Conservation (phyloP, 2,888 invertebrate species). For the Scaptomyza polygonia region DNA sequence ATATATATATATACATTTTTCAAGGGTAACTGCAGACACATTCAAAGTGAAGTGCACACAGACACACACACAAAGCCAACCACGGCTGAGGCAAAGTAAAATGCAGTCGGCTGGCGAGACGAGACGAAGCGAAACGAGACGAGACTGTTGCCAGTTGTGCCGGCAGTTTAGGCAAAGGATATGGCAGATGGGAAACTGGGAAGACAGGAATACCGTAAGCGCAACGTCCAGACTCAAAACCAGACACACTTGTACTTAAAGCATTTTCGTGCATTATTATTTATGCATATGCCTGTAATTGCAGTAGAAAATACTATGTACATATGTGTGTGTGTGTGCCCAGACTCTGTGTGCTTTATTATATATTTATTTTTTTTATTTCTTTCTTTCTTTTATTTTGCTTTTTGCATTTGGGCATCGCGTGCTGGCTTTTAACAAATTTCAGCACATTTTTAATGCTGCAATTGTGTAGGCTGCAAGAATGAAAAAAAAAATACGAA, state of each 20-base stretch:
- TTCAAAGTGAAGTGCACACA: slow-evolving; percentile 70
- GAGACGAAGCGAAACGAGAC: slow-evolving; percentile 23
- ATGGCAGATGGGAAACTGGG: slow-evolving; percentile 3
- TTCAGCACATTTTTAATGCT: slow-evolving; percentile 67
- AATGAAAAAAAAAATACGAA: not conserved
- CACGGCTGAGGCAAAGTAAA: slow-evolving; percentile 3
- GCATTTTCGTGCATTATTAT: slow-evolving; percentile 79
- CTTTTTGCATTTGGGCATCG: slow-evolving; percentile 49
- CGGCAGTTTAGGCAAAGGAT: not conserved
- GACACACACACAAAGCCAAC: slow-evolving; percentile 42
- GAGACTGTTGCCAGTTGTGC: slow-evolving; percentile 52
- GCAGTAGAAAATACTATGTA: slow-evolving; percentile 44
- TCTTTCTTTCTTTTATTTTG: not conserved
- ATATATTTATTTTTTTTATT: slow-evolving; percentile 5
- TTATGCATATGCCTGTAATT: slow-evolving; percentile 79
- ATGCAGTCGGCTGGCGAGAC: slow-evolving; percentile 18
- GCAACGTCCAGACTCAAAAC: slow-evolving; percentile 6
- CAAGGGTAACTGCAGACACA: slow-evolving; percentile 80
- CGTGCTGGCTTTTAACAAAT: slow-evolving; percentile 55
- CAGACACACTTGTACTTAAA: slow-evolving; percentile 60
- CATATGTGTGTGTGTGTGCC: slow-evolving; percentile 49
- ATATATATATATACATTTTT: slow-evolving; percentile 51
- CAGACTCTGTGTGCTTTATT: slow-evolving; percentile 51
- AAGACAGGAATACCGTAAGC: slow-evolving; percentile 35
- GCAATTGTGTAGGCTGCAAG: slow-evolving; percentile 59